Evolutionary conservation across 2,888 invertebrate genomes (phyloP), one percentile per base, ranked within the genome.

Genomic region (Andrena camellia): DNA sequence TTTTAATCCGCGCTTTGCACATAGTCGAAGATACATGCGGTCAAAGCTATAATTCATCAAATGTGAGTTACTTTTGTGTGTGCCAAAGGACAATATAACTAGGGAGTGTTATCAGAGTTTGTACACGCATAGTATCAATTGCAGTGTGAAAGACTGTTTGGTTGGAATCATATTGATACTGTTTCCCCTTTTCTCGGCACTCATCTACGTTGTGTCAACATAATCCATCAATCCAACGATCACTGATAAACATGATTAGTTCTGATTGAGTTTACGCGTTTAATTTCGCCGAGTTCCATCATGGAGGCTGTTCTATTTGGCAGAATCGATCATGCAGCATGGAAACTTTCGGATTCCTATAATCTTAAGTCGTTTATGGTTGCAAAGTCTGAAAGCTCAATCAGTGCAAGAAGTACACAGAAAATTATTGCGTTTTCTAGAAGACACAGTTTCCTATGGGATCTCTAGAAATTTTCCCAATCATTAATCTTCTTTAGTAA

Each of bases 161-260:
- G 20, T 29, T n/a, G 31, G 35, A 3, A 13, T 31, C 17, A 20
- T 17, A 57, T 60, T 62, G 42, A 23, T 23, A 23, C 29, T 29
- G n/a, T 48, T 23, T 54, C 31, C 48, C 10, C 33, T 66, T 66
- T 70, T 66, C 63, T 33, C 35, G 31, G 10, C 17, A 2, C n/a
- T 50, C 42, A 33, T 69, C 57, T 35, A 33, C 64, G 69, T 31
- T 50, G 29, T 35, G 69, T 76, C 79, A 42, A 69, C 77, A 35
- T 59, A 57, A 76, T 69, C 57, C 69, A 78, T 71, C 35, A 33
- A 29, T 5, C 48, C 59, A 20, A 20, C 31, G 73, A 52, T 66
- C 66, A 66, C 64, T 57, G 75, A 7, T 48, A 59, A 69, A 64
- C 76, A 68, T n/a, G 64, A 76, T 76, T 79, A 69, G 64, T 69